These are phyloP conservation scores for Sialis fuliginosa DNA, from an alignment of 2,888 invertebrate species.

Conservation along the genomic window DNA sequence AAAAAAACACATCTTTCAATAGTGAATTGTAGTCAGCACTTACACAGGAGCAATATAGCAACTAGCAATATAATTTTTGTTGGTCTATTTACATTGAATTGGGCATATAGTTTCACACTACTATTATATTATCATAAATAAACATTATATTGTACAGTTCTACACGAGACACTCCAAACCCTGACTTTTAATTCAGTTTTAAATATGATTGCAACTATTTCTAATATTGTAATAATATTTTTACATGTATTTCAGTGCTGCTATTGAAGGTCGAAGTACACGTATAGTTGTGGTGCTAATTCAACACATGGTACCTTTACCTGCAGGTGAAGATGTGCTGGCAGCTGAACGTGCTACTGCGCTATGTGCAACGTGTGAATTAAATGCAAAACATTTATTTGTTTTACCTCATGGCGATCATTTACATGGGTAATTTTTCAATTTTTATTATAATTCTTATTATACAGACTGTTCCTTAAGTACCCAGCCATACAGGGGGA, in stretches of 20 bases:
- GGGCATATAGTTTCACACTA: too few species aligned
- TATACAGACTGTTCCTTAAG: not conserved
- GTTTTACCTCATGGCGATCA: conserved; percentile 78
- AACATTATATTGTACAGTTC: too few species aligned
- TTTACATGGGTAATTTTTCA: conserved; percentile 32
- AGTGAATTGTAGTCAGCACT: too few species aligned
- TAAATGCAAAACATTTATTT: conserved; percentile 82
- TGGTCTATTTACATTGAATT: too few species aligned
- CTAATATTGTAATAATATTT: not conserved
- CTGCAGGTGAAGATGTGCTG: conserved; percentile 63
- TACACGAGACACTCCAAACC: too few species aligned
- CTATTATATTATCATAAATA: too few species aligned
- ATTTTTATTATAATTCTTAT: not conserved
- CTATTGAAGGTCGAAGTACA: conserved; percentile 52
- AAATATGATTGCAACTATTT: too few species aligned
- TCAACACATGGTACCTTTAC: conserved; percentile 63
- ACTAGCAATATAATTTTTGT: too few species aligned
- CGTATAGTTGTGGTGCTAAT: conserved; percentile 78
- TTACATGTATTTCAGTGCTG: conserved; percentile 30
- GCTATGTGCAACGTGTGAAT: conserved; percentile 78
- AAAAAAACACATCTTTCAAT: too few species aligned
- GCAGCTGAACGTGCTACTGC: conserved; percentile 83
- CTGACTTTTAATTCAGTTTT: too few species aligned
- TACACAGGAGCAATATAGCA: too few species aligned
- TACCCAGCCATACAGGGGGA: too few species aligned